phyloP scores from a whole-genome alignment of 2,113 vertebrate genomes.

The Ailurus styani region DNA sequence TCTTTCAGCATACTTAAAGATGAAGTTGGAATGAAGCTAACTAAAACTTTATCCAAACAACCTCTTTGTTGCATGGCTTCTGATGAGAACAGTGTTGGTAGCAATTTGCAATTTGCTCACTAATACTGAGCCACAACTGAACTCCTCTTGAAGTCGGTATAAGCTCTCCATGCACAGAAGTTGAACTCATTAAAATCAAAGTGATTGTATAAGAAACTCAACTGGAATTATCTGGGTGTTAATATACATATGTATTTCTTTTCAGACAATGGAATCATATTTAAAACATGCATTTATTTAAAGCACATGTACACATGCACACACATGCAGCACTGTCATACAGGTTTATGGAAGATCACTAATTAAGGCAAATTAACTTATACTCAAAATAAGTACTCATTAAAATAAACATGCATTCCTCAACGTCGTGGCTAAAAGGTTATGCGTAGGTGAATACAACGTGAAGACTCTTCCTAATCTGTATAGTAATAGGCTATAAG shows the following conservation, averaged over 20 bases:
- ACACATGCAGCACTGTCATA: not conserved
- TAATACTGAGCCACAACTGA: constrained; percentile 8
- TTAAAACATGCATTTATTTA: not conserved
- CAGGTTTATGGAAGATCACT: not conserved
- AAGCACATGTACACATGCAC: not conserved
- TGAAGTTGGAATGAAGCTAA: constrained; percentile 53
- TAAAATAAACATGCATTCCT: not conserved
- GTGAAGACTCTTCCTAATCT: not conserved
- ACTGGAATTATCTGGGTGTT: not conserved
- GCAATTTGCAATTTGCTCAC: constrained; percentile 3
- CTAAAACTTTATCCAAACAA: constrained; percentile 7
- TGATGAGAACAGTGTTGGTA: constrained; percentile 23
- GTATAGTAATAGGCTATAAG: not conserved
- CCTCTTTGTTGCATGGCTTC: constrained; percentile 28
- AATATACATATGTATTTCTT: not conserved
- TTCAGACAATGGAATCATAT: not conserved
- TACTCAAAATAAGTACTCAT: not conserved
- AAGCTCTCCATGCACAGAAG: constrained; percentile 22
- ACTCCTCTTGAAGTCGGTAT: constrained; percentile 7
- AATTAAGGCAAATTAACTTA: not conserved
- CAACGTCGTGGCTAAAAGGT: not conserved
- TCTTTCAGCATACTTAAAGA: constrained; percentile 30
- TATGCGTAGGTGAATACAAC: not conserved
- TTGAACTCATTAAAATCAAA: constrained; percentile 33
- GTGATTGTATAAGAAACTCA: constrained; percentile 28